Evolutionary conservation across 2,888 invertebrate genomes (phyloP), one percentile per base, ranked within the genome.

Genomic region (Agrenia bidenticulata): DNA sequence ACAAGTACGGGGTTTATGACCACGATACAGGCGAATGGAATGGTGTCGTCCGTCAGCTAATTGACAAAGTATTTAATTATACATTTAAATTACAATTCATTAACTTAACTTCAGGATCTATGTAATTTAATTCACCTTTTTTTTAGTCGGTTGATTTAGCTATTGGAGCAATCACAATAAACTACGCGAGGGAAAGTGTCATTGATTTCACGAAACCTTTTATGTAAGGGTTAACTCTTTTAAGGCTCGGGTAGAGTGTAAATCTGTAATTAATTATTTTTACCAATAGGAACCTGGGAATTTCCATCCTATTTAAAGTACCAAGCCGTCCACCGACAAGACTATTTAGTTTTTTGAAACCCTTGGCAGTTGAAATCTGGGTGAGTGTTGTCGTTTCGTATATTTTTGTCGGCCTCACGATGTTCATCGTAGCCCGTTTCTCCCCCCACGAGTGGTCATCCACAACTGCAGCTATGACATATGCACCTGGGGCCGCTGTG

Each of bases 131-230:
- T 58, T 59, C 39, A 4, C 42, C 32, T 64, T 42, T 42, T 63
- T 51, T 82, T 92, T 94, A 89, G 90, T 81, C 56, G 5, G 96
- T 96, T 0, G 97, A 98, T 79, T 83, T 98, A 72, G 97, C 96
- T 0, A 94, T 97, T 0, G 96, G 94, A 0, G 67, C 51, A 2
- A 55, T 55, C 88, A 98, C 97, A 0, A 98, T 98, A 75, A 96
- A 93, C 81, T 97, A 95, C 80, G 94, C 94, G 76, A 77, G 83
- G 58, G 84, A 74, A 55, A 89, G 90, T 79, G 89, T 92, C 61
- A 94, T 98, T 63, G 97, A 97, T 81, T 98, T 98, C 81, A 97
- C 97, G 0, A 96, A 97, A 78, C 97, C 97, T 0, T 98, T 97
- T 81, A 95, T 98, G 92, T 67, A 63, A 63, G n/a, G n/a, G 60